Evolutionary conservation across 2,113 vertebrate genomes (phyloP), one percentile per base, ranked within the genome.

Genomic region (Sander vitreus): DNA sequence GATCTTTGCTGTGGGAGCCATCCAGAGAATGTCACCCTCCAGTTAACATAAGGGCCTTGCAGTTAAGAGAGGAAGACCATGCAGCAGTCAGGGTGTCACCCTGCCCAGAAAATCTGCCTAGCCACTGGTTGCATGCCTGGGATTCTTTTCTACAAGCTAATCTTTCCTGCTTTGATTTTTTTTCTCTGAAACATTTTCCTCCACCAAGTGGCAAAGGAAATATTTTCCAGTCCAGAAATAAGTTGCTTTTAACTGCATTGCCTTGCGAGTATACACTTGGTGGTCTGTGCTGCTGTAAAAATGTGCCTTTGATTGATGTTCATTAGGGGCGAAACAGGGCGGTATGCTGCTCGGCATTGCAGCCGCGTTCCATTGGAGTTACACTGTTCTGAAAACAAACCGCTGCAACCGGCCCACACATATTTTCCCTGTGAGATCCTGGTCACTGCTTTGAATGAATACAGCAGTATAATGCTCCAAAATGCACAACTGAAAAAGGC

Each of bases 211-310:
- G 78, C 68, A 91, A 86, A 80, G 73, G 65, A 92, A 93, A 93
- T 91, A 90, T 92, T 93, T 93, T 87, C 88, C 89, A 73, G 71
- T 76, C 91, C 91, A 88, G 79, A 88, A 93, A 93, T 93, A 94
- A 88, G 79, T 88, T 81, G 25, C 36, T 62, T 86, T 88, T 90
- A 89, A 91, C 91, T 89, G 78, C 84, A 48, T 73, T 83, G 80
- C 84, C 73, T 67, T 58, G 74, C 67, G 47, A 89, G 65, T 72
- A 62, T 76, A 81, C 85, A 80, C 78, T 90, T 39, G 77, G 90
- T 82, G 71, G 89, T 90, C 81, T 85, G 84, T 62, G 65, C 36
- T 8, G 16, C 83, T 83, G 82, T 84, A 83, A 85, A 84, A 91
- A 86, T 81, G 76, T 18, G 39, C 68, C 84, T 91, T 88, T 90